Conservation (phyloP, 1,140 invertebrate genomes). For the Papilio xuthus region DNA sequence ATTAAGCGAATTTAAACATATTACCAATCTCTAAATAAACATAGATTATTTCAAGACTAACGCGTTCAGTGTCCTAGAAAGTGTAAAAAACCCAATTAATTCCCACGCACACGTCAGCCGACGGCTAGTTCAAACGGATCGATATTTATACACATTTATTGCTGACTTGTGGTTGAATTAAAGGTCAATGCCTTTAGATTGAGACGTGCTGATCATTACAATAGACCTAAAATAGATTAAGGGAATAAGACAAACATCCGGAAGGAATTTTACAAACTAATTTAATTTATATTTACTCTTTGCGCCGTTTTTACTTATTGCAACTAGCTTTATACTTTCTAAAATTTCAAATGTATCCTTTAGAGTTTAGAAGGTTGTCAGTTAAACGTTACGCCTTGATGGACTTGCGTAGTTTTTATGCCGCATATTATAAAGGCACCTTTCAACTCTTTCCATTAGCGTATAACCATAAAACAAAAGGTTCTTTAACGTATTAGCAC, state of each 20-base stretch:
- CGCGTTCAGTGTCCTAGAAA: constrained; percentile 16
- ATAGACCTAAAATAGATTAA: not conserved
- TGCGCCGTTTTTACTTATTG: not conserved
- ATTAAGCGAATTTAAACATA: not conserved
- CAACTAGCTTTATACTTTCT: too few relatives aligned
- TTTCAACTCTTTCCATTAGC: constrained; percentile 32
- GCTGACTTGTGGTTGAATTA: not conserved
- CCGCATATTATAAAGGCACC: not conserved
- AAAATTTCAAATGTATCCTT: not conserved
- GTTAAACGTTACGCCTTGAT: not conserved
- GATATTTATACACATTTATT: constrained; percentile 30
- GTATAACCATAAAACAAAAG: constrained; percentile 26
- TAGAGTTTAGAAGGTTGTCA: not conserved
- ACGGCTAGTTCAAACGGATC: constrained; percentile 15
- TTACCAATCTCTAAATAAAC: not conserved
- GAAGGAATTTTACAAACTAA: not conserved
- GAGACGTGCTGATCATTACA: not conserved
- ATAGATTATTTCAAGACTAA: constrained; percentile 19
- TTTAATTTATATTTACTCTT: not conserved
- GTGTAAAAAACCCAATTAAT: constrained; percentile 20
- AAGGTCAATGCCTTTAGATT: constrained; percentile 27
- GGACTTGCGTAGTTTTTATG: not conserved
- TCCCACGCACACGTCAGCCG: constrained; percentile 17
- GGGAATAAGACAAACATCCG: not conserved
- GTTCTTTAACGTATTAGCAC: constrained; percentile 29